These are phyloP conservation scores for Epistrophe eligans DNA, from an alignment of 2,888 invertebrate species.

Conservation along the genomic window DNA sequence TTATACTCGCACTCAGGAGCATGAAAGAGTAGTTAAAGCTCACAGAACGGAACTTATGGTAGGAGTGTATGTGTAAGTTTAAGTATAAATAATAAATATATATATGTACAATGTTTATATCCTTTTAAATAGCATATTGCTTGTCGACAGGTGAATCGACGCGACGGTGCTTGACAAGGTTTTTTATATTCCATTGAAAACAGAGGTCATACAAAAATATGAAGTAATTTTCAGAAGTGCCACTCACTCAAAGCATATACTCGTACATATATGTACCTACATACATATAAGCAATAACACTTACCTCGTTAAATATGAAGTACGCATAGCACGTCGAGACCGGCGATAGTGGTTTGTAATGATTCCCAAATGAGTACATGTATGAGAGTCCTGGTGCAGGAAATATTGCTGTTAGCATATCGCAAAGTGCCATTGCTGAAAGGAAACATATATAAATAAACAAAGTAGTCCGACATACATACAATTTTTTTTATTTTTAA, in stretches of 20 bases:
- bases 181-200: constrained; percentile 1
- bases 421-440: constrained; percentile 95
- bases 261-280: too few relatives aligned
- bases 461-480: too few relatives aligned
- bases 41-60: constrained; percentile 3
- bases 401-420: constrained; percentile 95
- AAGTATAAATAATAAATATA: too few relatives aligned
- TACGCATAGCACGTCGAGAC: constrained; percentile 91
- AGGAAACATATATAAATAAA: constrained; percentile 39
- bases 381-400: constrained; percentile 96
- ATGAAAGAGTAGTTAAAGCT: constrained; percentile 3
- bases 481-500: too few relatives aligned
- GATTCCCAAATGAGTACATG: constrained; percentile 95
- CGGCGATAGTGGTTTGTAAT: constrained; percentile 91
- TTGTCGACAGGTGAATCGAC: constrained; percentile 24
- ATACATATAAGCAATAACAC: constrained; percentile 77
- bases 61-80: neutral
- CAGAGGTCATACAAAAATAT: constrained; percentile 6
- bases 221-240: constrained; percentile 18
- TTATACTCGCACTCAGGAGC: neutral
- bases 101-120: neutral
- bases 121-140: neutral
- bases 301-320: constrained; percentile 92
- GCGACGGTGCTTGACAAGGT: constrained; percentile 13
- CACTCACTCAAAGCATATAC: neutral